Base-by-base conservation (phyloP, 2,888 invertebrate genomes). In the Myopa testacea region DNA sequence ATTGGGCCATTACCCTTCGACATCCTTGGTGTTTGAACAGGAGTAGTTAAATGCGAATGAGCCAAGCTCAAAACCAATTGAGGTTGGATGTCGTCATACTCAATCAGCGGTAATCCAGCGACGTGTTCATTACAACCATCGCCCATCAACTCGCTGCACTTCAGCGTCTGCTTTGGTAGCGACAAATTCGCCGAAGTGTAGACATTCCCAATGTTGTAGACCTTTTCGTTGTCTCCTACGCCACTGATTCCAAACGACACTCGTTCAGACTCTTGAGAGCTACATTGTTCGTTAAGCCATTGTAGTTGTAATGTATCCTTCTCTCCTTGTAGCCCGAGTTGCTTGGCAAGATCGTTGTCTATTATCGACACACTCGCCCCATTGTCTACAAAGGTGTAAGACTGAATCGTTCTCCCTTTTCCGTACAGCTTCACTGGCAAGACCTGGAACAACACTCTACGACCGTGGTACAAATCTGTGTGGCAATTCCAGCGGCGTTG, bases 401-500 rank as follows among this genome's bases (percentile, higher is more conserved):
- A 50, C 19, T 4, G 45, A 6, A 50, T 34, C 0, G 1, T 50
- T 8, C 14, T 50, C 14, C 14, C 26, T 12, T 52, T 4, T 4
- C 69, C 52, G 19, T 50, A 26, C 12, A 69, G 26, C 14, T 19
- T 69, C 4, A 69, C 69, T 34, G 69, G 69, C 10, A 69, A 5
- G 5, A 69, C 45, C 7, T 69, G 50, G 14, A 69, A 69, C 0
- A 69, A 4, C 69, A 69, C 69, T 7, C 1, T 19, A 4, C 50
- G 4, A 10, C 50, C 26, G 3, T 50, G 50, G 26, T 26, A 19
- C 4, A n/a, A 12, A 4, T 69, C 52, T 1, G 19, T 45, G 26
- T 69, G 69, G 69, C 50, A 69, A 52, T 69, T 69, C 52, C 69
- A 14, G 12, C 38, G n/a, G 16, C n/a, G 14, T 8, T 68, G 38